A percentile compares a stretch with the other conserved stretches of the same genome.
Conservation (phyloP, 2,888 invertebrate species). For the Polyommatus icarus region DNA sequence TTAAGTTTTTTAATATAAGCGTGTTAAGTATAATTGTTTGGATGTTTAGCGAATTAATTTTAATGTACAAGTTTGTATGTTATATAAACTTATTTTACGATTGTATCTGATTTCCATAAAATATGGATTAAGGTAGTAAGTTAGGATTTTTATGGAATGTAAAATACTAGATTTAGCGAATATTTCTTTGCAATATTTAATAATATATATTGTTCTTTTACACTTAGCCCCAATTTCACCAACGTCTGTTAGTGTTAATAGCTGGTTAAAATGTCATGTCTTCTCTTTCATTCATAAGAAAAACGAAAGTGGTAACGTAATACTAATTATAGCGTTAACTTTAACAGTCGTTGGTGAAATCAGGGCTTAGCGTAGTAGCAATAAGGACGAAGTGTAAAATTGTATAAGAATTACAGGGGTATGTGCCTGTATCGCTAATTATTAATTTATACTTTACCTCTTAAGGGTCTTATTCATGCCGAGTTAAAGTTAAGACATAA, state of each 20-base stretch:
- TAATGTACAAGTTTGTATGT: conserved; percentile 9
- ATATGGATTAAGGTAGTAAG: not conserved
- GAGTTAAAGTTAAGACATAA: too few relatives aligned
- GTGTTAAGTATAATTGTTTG: not conserved
- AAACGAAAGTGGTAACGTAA: too few relatives aligned
- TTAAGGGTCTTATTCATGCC: not conserved
- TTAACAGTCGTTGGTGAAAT: too few relatives aligned
- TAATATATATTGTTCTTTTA: not conserved
- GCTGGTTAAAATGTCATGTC: too few relatives aligned
- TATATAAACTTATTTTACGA: not conserved
- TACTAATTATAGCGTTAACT: too few relatives aligned
- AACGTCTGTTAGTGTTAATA: too few relatives aligned
- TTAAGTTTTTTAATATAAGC: not conserved
- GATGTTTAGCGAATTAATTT: not conserved
- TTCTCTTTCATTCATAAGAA: too few relatives aligned
- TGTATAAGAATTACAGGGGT: conserved; percentile 12
- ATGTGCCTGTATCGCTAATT: conserved; percentile 3
- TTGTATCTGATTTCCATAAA: not conserved
- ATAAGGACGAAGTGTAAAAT: not conserved
- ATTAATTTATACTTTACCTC: not conserved
- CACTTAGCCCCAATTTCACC: too few relatives aligned
- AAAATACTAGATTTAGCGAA: not conserved
- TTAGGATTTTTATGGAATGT: not conserved
- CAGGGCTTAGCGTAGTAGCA: not conserved
- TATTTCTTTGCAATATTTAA: not conserved